Base-by-base conservation (phyloP, 2,113 vertebrate genomes). In the Seriola dumerili region DNA sequence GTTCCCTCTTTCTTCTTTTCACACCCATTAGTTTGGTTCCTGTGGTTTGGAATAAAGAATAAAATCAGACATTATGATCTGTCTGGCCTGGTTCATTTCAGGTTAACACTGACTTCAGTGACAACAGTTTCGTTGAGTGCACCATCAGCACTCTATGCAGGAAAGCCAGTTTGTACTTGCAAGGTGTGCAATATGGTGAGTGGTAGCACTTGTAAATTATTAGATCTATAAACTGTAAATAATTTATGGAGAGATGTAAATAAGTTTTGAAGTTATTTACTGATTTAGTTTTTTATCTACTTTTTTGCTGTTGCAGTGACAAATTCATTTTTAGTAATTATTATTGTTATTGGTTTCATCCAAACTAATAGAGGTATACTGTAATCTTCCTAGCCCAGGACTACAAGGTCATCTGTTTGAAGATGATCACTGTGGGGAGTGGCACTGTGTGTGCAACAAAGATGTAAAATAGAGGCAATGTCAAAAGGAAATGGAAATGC, bases 401-500 rank as follows among this genome's bases (percentile, higher is more conserved):
- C 38, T 44, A 14, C 11, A 65, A 59, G 40, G 21, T 64, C 32
- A 65, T 76, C 14, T 29, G 29, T 29, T 29, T 69, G 3, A 54
- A 72, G 21, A 38, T 48, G 13, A 76, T 65, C 14, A 38, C 63
- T 40, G 38, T 55, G 11, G 16, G 11, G 48, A 61, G n/a, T 34
- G 16, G 29, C 29, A 29, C 29, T 29, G 29, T 29, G 29, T 29
- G 29, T 29, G 29, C 29, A 29, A 32, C 29, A 76, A 69, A 54
- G 4, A 76, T 72, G 78, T 63, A 72, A 81, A 81, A 84, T 58
- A 25, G 72, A 75, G 6, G 78, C 76, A 62, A 58, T 29, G 34
- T 36, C 34, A 85, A 85, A 86, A 80, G 13, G 36, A 78, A 85
- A 34, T 68, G 29, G 52, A 83, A 61, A 86, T 32, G 16, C 29